Percentiles rank a stretch among this genome's conserved stretches.
These are phyloP conservation scores for Eledone cirrhosa DNA, from an alignment of 2,888 invertebrate genomes.

Conservation along the genomic window DNA sequence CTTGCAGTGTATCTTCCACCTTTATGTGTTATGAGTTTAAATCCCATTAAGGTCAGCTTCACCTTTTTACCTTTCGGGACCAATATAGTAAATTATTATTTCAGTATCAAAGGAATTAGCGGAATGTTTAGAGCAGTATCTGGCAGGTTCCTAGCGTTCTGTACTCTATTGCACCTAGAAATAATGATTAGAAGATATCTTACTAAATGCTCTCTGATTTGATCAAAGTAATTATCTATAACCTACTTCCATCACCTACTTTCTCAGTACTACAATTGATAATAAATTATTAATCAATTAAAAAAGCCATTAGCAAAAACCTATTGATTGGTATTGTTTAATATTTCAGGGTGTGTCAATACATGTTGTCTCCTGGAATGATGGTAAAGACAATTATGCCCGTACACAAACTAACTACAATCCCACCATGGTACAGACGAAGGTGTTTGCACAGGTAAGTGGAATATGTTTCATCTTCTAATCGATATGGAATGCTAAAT, in stretches of 20 bases:
- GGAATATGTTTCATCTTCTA: neutral
- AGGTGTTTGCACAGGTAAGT: constrained; percentile 57
- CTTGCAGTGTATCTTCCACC: no score
- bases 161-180: no score
- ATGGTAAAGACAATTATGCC: constrained; percentile 48
- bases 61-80: no score
- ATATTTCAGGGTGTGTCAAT: constrained; percentile 43
- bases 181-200: no score
- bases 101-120: no score
- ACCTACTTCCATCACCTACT: neutral
- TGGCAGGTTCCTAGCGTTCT: no score
- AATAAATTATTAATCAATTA: neutral
- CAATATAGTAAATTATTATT: no score
- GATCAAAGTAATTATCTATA: neutral
- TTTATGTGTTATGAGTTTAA: no score
- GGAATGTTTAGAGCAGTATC: no score
- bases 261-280: neutral
- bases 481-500: no score
- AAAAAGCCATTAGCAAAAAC: neutral
- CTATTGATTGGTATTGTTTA: neutral
- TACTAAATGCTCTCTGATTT: neutral
- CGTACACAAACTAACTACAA: constrained; percentile 44
- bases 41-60: no score
- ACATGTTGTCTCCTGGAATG: constrained; percentile 48
- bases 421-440: constrained; percentile 55